A percentile compares a stretch with the other conserved stretches of the same genome.
phyloP scores from a whole-genome alignment of 2,113 vertebrate genomes.

The Paradisaea rubra region DNA sequence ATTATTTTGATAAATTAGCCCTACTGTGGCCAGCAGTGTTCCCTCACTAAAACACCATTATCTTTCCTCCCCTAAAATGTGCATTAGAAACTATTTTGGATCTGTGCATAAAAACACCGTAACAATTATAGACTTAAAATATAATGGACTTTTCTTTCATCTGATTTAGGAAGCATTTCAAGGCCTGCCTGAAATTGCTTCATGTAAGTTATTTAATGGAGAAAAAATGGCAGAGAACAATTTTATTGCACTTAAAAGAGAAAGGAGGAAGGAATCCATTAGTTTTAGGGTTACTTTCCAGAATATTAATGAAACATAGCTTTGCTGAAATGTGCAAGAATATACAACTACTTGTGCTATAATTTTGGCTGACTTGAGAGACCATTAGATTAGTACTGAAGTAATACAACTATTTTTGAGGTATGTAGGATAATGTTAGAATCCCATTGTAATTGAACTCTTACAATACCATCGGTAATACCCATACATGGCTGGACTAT shows the following conservation, averaged over 20 bases:
- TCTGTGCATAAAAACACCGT: constrained; percentile 34
- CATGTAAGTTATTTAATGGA: constrained; percentile 66
- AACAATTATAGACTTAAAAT: constrained; percentile 74
- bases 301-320: constrained; percentile 16
- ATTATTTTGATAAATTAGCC: constrained; percentile 71
- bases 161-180: constrained; percentile 64
- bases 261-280: constrained; percentile 51
- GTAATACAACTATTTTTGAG: neutral
- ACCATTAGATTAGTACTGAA: neutral
- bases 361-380: neutral
- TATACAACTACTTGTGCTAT: neutral
- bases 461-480: neutral
- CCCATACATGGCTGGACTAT: neutral
- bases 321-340: constrained; percentile 1
- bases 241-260: constrained; percentile 52
- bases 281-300: constrained; percentile 40
- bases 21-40: constrained; percentile 57
- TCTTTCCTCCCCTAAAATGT: constrained; percentile 52
- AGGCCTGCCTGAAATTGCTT: constrained; percentile 51
- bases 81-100: constrained; percentile 71
- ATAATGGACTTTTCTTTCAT: constrained; percentile 67
- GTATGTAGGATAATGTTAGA: neutral
- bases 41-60: constrained; percentile 62
- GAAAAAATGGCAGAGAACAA: constrained; percentile 58
- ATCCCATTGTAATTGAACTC: neutral